Conservation (phyloP, 2,113 vertebrate genomes). For the Proteles cristata region DNA sequence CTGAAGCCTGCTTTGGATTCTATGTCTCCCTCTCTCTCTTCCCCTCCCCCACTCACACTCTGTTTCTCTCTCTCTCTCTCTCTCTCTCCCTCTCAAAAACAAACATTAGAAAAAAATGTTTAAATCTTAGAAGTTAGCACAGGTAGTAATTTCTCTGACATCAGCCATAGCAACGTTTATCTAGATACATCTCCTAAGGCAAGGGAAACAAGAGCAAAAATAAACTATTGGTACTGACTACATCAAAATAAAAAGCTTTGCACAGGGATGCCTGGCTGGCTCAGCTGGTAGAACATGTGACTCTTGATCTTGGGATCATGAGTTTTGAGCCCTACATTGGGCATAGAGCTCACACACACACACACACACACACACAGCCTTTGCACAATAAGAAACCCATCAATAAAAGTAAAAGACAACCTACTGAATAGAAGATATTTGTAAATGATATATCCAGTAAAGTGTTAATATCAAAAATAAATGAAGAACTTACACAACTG, state of each 20-base stretch:
- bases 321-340: neutral
- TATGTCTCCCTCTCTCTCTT: too few relatives aligned
- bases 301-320: neutral
- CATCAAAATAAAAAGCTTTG: neutral
- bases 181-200: neutral
- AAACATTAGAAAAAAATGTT: too few relatives aligned
- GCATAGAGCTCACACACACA: neutral
- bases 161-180: neutral
- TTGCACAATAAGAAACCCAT: neutral
- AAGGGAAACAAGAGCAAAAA: neutral
- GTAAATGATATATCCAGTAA: neutral
- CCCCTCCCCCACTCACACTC: too few relatives aligned
- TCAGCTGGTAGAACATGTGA: neutral
- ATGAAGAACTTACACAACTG: neutral
- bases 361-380: too few relatives aligned
- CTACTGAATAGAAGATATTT: neutral
- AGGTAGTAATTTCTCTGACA: neutral
- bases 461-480: neutral
- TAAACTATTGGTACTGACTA: neutral
- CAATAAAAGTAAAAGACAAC: neutral
- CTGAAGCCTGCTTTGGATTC: too few relatives aligned
- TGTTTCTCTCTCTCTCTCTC: too few relatives aligned
- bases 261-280: neutral
- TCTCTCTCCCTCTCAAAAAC: too few relatives aligned
- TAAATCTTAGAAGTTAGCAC: neutral